Evolutionary conservation across 2,797 vertebrate species (phyloP), one percentile per base, ranked within the genome.

Genomic region (Capromys pilorides): DNA sequence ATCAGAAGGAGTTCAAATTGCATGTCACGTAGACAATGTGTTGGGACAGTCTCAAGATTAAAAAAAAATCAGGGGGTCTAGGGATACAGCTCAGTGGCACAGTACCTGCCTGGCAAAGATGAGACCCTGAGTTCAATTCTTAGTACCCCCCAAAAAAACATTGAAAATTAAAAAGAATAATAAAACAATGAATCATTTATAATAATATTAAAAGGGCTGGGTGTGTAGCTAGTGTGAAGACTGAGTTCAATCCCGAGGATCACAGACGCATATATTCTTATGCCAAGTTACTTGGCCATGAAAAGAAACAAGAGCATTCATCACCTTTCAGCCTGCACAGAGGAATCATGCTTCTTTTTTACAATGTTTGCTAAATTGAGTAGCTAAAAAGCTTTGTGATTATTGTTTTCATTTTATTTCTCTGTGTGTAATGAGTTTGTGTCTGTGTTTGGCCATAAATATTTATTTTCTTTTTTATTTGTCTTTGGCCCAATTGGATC

Each of bases 381-480:
- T 78, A 26, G 19, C 64, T 71, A 75, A 84, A 86, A 26, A 75
- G 71, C 41, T 73, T 51, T 78, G 26, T 31, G 13, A 33, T 88
- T 88, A 62, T 45, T 88, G 45, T 81, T 88, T 86, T 57, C 28
- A 82, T 92, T 79, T 73, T 90, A 81, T 91, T 86, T 88, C n/a
- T 69, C 4, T 66, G 31, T 62, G 36, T 83, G 49, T 77, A 36
- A 84, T 33, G 12, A 13, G 14, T 67, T 91, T 89, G 21, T 8
- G 54, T 77, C 26, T 36, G 4, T 26, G 26, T 80, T 93, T 57
- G 39, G 64, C 9, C 41, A 69, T 64, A 88, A 78, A 64, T 13
- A 62, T 91, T 91, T 86, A 33, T 75, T 18, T 28, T 66, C 24
- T 45, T 49, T n/a, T 83, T 66, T 16, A 87, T 14, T 92, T 87